phyloP scores from a whole-genome alignment of 2,113 vertebrate genomes.

The Oriolus oriolus region DNA sequence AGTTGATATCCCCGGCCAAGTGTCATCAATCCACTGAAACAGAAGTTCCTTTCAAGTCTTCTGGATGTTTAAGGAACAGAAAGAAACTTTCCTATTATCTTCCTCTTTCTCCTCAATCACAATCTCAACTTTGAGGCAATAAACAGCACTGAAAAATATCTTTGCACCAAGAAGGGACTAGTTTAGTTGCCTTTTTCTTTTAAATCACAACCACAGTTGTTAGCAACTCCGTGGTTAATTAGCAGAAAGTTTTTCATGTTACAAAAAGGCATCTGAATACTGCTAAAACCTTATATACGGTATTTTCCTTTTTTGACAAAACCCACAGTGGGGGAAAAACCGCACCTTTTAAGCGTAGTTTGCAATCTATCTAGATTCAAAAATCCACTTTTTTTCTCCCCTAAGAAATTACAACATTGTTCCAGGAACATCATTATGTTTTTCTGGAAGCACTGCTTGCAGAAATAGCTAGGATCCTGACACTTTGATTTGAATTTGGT shows the following conservation, averaged over 20 bases:
- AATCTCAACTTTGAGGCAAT: not conserved
- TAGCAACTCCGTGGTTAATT: not conserved
- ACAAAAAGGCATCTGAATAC: not conserved
- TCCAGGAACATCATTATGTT: not conserved
- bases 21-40: not conserved
- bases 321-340: fast-evolving
- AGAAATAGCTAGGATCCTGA: not conserved
- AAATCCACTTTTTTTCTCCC: not conserved
- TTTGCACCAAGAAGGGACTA: not conserved
- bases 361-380: not conserved
- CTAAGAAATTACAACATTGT: not conserved
- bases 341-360: not conserved
- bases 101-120: not conserved
- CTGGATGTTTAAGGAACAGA: not conserved
- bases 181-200: not conserved
- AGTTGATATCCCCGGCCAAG: not conserved
- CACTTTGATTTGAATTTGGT: not conserved
- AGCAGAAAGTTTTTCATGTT: not conserved
- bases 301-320: not conserved
- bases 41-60: not conserved
- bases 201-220: not conserved
- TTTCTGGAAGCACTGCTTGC: not conserved
- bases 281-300: fast-evolving
- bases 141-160: not conserved
- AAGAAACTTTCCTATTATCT: not conserved